Evolutionary conservation across 2,888 invertebrate genomes (phyloP), one percentile per base, ranked within the genome.

Genomic region (Brachypterus glaber): DNA sequence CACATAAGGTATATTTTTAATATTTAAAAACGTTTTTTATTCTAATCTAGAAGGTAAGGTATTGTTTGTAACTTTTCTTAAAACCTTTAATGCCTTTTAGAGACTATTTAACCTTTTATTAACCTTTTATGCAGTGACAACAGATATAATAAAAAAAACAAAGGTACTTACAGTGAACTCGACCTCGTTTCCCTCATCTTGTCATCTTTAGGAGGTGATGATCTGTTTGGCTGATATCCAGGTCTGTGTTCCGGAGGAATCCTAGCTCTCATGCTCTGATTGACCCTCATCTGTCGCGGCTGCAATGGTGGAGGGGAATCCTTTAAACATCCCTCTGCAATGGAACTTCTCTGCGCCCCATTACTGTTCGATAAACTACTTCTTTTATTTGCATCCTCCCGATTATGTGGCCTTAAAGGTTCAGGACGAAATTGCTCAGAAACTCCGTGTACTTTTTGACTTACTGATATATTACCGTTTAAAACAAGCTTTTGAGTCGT

Each of bases 401-500:
- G 52, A 14, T 51, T 51, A 27, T 49, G 46, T 1, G 58, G 52
- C 36, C 59, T 48, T 32, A 67, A 47, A 1, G 66, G 64, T 45
- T 66, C 65, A 3, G 63, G 60, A 33, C 60, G 50, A 44, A 56
- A 63, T 33, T 59, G 58, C 18, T 62, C 62, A 2, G 58, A 54
- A 8, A 58, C 18, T n/a, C 59, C 57, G 33, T 51, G 54, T 2
- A 62, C 58, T 44, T 64, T 65, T 45, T 67, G 63, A 49, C 68
- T 67, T 8, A 62, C 57, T 1, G 63, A 63, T 3, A 70, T 57
- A 44, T 62, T 64, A 4, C 70, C 56, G 43, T 70, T 72, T 4
- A 70, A 50, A 41, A 66, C 59, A 2, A 71, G 53, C 47, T 71
- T 71, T 41, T 71, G 70, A 2, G 64, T 62, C 0, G 65, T 44